phyloP scores from a whole-genome alignment of 2,888 invertebrate genomes.

The Chydorus sphaericus region DNA sequence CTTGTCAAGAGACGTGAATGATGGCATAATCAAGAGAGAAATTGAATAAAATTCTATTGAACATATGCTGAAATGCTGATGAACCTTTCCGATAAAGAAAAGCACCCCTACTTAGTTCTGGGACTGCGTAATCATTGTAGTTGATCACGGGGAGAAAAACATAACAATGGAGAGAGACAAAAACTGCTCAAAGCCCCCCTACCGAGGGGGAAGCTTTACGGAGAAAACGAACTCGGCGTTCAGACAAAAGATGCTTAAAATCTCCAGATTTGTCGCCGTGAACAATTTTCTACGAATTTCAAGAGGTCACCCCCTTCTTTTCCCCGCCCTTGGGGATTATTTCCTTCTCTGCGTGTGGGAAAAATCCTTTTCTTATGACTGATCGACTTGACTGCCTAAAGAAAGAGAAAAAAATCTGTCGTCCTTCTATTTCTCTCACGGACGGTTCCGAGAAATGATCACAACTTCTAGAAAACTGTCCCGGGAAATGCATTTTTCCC shows the following conservation, averaged over 20 bases:
- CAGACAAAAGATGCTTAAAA: not conserved
- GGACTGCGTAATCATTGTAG: not conserved
- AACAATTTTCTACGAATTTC: conserved; percentile 1
- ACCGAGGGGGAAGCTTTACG: not conserved
- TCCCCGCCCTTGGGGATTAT: not conserved
- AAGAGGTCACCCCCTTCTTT: not conserved
- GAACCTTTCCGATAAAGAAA: not conserved
- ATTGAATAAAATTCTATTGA: too few relatives aligned
- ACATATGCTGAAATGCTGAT: too few relatives aligned
- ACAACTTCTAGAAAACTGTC: not conserved
- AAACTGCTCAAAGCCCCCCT: not conserved
- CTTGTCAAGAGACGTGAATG: not conserved
- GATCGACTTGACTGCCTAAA: too few relatives aligned
- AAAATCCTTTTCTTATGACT: not conserved
- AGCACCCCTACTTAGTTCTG: not conserved
- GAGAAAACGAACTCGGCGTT: not conserved
- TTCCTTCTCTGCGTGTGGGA: not conserved
- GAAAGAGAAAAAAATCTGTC: too few relatives aligned
- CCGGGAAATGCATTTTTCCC: not conserved
- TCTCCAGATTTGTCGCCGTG: not conserved
- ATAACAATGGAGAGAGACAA: not conserved
- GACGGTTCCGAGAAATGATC: not conserved
- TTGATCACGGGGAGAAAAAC: not conserved
- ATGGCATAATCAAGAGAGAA: conserved; percentile 4
- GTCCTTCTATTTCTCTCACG: too few relatives aligned